Evolutionary conservation across 2,888 invertebrate genomes (phyloP).

Genomic region (Dexiosoma caninum): DNA sequence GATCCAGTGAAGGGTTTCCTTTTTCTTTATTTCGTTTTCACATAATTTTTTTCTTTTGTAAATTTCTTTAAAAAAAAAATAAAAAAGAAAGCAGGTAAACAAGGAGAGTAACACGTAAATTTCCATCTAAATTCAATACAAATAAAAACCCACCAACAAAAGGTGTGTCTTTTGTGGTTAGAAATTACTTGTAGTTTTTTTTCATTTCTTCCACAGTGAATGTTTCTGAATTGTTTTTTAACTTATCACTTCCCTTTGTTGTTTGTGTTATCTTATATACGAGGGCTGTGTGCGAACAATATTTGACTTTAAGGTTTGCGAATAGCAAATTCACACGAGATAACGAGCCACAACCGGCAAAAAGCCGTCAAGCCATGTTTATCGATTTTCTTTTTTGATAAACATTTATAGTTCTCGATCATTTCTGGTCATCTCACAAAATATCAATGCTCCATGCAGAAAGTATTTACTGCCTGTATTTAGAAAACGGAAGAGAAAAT

Average conservation of each 20-base stretch:
- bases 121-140: neutral
- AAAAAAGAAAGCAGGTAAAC: slow-evolving; percentile 19
- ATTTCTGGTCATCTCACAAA: too few species aligned
- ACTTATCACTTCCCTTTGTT: slow-evolving; percentile 17
- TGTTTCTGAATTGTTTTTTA: slow-evolving; percentile 23
- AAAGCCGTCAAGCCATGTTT: too few species aligned
- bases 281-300: neutral
- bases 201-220: neutral
- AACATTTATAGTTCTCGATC: too few species aligned
- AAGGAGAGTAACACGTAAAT: slow-evolving; percentile 37
- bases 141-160: slow-evolving; percentile 14
- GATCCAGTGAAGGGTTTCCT: slow-evolving; percentile 44
- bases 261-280: neutral
- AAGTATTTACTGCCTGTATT: too few species aligned
- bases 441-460: too few species aligned
- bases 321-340: too few species aligned
- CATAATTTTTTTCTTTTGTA: neutral
- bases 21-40: slow-evolving; percentile 4
- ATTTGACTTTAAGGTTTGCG: neutral
- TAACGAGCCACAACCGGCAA: too few species aligned
- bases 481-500: too few species aligned
- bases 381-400: too few species aligned
- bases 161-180: slow-evolving; percentile 54
- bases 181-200: neutral
- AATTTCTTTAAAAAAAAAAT: neutral